These are phyloP conservation scores for Acanthis flammea DNA, from an alignment of 2,797 vertebrate genomes.

Conservation along the genomic window DNA sequence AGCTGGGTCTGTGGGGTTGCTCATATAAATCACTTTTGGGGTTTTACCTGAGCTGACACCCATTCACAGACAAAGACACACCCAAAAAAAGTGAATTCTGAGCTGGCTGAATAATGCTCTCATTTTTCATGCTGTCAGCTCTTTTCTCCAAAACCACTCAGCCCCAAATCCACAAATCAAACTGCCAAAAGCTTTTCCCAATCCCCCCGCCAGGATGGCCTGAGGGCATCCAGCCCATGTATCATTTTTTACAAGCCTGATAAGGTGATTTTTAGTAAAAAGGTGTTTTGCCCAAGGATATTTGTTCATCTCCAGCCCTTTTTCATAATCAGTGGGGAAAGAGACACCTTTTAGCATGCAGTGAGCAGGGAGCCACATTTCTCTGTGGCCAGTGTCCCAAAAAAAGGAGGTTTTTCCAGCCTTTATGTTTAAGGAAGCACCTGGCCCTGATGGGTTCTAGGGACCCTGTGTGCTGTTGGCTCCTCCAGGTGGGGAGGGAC, in stretches of 20 bases:
- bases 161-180: not conserved
- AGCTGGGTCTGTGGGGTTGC: not conserved
- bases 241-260: not conserved
- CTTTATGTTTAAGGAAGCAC: not conserved
- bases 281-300: not conserved
- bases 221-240: accelerated
- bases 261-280: not conserved
- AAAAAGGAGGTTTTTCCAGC: not conserved
- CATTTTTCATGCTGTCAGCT: not conserved
- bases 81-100: not conserved
- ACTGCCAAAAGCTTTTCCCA: not conserved
- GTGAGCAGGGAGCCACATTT: accelerated
- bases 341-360: not conserved
- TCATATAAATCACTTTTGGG: not conserved
- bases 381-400: not conserved
- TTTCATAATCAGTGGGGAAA: not conserved
- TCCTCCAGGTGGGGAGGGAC: not conserved
- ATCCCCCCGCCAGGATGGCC: not conserved
- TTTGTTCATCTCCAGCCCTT: accelerated
- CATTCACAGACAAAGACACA: not conserved
- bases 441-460: not conserved
- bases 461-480: accelerated
- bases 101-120: not conserved
- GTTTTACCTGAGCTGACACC: not conserved
- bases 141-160: not conserved